These are phyloP conservation scores for Onychostruthus taczanowskii DNA, from an alignment of 2,113 vertebrate species.

Conservation along the genomic window DNA sequence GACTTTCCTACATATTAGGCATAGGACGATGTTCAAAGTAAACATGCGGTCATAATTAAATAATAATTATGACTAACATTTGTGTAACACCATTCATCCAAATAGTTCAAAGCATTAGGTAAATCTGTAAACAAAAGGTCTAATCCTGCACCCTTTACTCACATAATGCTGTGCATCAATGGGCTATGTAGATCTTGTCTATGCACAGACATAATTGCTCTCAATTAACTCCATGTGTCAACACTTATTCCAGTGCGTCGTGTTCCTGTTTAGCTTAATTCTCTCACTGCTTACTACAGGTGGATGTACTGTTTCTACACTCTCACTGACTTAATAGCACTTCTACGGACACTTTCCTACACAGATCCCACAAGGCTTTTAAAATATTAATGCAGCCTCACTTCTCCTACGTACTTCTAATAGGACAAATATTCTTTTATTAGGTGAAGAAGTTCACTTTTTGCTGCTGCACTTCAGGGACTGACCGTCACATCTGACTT, in stretches of 20 bases:
- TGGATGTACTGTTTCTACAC: not conserved
- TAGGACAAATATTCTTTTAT: not conserved
- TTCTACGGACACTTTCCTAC: not conserved
- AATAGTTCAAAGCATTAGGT: conserved; percentile 25
- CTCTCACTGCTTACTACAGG: not conserved
- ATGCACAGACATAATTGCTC: conserved; percentile 46
- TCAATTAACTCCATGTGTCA: conserved; percentile 52
- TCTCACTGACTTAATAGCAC: not conserved
- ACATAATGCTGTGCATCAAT: conserved; percentile 13
- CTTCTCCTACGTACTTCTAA: not conserved
- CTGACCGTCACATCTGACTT: not conserved
- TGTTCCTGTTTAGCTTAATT: conserved; percentile 11
- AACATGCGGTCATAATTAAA: conserved; percentile 50
- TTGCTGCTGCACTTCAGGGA: not conserved
- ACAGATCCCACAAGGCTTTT: not conserved
- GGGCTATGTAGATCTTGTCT: conserved; percentile 51
- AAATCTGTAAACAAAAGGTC: conserved; percentile 59
- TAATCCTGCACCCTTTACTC: conserved; percentile 55
- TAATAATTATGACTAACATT: conserved; percentile 23
- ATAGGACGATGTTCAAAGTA: conserved; percentile 51
- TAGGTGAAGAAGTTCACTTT: not conserved
- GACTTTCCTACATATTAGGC: conserved; percentile 6
- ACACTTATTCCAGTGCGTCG: not conserved
- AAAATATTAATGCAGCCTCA: not conserved
- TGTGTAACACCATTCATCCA: conserved; percentile 39